phyloP scores from a whole-genome alignment of 2,888 invertebrate species.

The Abrostola triplasia region DNA sequence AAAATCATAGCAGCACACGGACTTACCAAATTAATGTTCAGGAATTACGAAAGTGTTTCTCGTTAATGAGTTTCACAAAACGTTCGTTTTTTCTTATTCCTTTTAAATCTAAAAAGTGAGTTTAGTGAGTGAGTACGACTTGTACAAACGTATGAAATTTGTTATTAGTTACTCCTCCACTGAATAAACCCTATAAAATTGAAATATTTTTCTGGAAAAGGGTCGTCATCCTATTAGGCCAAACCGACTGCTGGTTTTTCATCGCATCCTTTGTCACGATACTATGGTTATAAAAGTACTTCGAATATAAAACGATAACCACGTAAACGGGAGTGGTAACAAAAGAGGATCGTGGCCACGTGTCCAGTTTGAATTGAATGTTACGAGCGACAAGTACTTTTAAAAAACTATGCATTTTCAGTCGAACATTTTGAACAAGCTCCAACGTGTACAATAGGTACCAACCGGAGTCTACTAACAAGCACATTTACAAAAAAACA shows the following conservation, averaged over 20 bases:
- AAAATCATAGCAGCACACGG: too few relatives aligned
- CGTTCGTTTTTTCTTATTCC: too few relatives aligned
- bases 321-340: background rate
- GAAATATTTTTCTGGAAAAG: background rate
- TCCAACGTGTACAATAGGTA: background rate
- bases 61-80: too few relatives aligned
- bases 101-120: too few relatives aligned
- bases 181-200: background rate
- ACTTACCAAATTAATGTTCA: too few relatives aligned
- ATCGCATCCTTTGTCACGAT: background rate
- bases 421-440: background rate
- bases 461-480: too few relatives aligned
- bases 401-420: background rate
- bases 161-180: background rate
- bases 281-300: background rate
- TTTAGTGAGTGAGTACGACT: too few relatives aligned
- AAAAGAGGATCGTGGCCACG: background rate
- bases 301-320: conserved; percentile 2
- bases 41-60: too few relatives aligned
- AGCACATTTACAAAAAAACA: too few relatives aligned
- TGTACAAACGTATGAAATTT: too few relatives aligned
- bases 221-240: background rate
- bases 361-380: background rate
- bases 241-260: background rate
- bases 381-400: background rate